Percentiles rank a stretch among this genome's conserved stretches.
These are phyloP conservation scores for Hemithea aestivaria DNA, from an alignment of 2,888 invertebrate species.

Conservation along the genomic window DNA sequence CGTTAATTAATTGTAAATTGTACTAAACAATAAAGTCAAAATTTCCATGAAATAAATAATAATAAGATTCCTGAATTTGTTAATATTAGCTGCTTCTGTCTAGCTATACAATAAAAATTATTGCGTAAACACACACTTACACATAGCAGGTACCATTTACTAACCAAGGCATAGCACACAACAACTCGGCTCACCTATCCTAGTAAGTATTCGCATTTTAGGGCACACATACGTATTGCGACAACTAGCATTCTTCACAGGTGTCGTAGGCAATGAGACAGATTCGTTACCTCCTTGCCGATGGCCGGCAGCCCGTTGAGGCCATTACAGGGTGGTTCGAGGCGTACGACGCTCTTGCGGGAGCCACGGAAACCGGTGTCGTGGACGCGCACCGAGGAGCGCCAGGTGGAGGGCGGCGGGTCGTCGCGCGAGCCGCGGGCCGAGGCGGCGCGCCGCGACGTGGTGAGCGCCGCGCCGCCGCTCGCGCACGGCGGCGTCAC, in stretches of 20 bases:
- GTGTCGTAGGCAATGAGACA: conserved; percentile 50
- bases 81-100: too few relatives aligned
- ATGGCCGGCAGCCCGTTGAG: conserved; percentile 77
- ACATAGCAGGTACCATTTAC: too few relatives aligned
- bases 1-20: too few relatives aligned
- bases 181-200: too few relatives aligned
- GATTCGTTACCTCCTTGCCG: conserved; percentile 77
- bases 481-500: conserved; percentile 61
- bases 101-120: too few relatives aligned
- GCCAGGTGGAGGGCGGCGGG: conserved; percentile 74
- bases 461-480: conserved; percentile 60
- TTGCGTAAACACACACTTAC: too few relatives aligned
- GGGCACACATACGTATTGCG: conserved; percentile 7
- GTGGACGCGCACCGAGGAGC: conserved; percentile 82
- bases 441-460: conserved; percentile 62
- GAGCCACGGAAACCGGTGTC: conserved; percentile 82
- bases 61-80: too few relatives aligned
- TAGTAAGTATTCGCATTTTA: not conserved
- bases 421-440: conserved; percentile 68
- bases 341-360: conserved; percentile 80
- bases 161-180: too few relatives aligned
- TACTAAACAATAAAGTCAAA: too few relatives aligned
- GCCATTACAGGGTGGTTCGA: conserved; percentile 83
- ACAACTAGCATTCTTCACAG: conserved; percentile 9
- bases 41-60: too few relatives aligned